Evolutionary conservation across 1,140 invertebrate genomes (phyloP).

Genomic region (Apis mellifera): DNA sequence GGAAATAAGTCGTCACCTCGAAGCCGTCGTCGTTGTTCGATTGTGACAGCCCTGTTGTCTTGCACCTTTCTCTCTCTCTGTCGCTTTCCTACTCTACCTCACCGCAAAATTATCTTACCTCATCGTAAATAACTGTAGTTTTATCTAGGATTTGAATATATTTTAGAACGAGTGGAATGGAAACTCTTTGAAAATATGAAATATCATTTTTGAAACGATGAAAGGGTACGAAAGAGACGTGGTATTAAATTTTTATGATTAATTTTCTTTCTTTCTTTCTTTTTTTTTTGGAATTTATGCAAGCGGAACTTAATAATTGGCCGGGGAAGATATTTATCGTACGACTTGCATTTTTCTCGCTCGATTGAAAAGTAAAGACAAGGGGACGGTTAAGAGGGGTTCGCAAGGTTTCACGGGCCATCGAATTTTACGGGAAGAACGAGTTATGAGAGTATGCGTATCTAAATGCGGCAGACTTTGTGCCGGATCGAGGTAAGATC

Average conservation of each 20-base stretch:
- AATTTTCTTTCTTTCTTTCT: not conserved
- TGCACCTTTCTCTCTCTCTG: not conserved
- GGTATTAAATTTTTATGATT: not conserved
- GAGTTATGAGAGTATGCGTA: slow-evolving; percentile 68
- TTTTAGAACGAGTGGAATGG: too few species aligned
- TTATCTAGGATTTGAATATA: too few species aligned
- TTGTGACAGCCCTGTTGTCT: slow-evolving; percentile 36
- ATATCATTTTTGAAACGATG: too few species aligned
- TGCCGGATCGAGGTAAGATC: not conserved
- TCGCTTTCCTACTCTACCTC: not conserved
- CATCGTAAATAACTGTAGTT: too few species aligned
- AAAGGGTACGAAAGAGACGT: too few species aligned
- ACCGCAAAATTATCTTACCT: not conserved
- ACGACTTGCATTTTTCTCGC: not conserved
- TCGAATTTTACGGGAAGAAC: slow-evolving; percentile 67
- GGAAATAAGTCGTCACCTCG: slow-evolving; percentile 67
- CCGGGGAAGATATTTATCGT: too few species aligned
- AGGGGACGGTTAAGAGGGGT: slow-evolving; percentile 49
- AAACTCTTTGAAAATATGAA: too few species aligned
- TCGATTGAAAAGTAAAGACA: slow-evolving; percentile 12
- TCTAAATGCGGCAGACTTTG: slow-evolving; percentile 56
- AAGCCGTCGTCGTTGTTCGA: slow-evolving; percentile 36
- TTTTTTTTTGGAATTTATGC: not conserved
- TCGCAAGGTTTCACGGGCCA: slow-evolving; percentile 65
- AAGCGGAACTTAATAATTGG: too few species aligned